Evolutionary conservation across 2,113 vertebrate species (phyloP), one percentile per base, ranked within the genome.

Genomic region (Axis porcinus): DNA sequence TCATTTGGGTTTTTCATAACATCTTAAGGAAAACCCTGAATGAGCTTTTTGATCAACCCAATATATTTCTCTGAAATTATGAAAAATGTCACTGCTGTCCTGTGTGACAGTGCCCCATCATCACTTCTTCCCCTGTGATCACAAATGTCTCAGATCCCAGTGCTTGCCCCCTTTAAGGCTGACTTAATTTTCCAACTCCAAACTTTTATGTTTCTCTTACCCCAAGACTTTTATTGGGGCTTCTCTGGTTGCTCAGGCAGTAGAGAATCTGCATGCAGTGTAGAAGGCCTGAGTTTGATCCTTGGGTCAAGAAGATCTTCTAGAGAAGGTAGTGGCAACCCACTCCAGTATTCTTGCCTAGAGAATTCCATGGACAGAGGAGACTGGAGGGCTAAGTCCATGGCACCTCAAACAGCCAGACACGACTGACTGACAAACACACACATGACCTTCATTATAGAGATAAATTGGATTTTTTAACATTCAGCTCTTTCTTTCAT

Each of bases 361-460:
- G 36, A 40, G 36, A 74, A 25, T 74, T 25, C 21, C 67, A 74
- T 74, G 21, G 5, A 74, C 21, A 74, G 11, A 74, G 36, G 21
- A 74, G 36, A 36, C 36, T 74, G 12, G 70, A 40, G 5, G 36
- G 36, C 70, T 74, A 74, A 43, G 21, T 14, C 70, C 11, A 43
- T 14, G 21, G 70, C 21, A 14, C 13, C 11, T 25, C 70, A 74
- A 43, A 40, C 21, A 43, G 21, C 3, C 21, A 74, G 70, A 40
- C 70, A 74, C 0, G 21, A 74, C 21, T 74, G 36, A 74, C 21
- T 0, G 0, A 43, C 21, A 40, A 25, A 74, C 36, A 74, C 36
- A 74, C 36, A 74, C 11, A 13, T 25, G 36, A 74, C 11, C 21
- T 74, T 74, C 36, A 74, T 14, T 17, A 36, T 28, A 28, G 9